Base-by-base conservation (phyloP, 2,888 invertebrate genomes). In the Sphaerophoria rueppellii region DNA sequence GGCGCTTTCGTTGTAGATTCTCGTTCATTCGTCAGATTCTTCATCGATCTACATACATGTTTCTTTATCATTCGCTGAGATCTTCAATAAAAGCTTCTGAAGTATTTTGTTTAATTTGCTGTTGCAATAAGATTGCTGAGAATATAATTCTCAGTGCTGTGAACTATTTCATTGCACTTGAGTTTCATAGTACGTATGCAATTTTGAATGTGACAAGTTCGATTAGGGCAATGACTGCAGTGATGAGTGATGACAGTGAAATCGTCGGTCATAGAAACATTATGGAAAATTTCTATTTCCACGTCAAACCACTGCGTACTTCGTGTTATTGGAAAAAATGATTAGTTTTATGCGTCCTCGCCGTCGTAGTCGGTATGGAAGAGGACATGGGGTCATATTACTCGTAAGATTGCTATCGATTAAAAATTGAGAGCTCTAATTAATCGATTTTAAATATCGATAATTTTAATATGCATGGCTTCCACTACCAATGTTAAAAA, bases 201-300 rank as follows among this genome's bases (percentile, higher is more conserved):
- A 2, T 24, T 24, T 24, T 24, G 46, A 60, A 46, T 48, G 16
- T 54, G 7, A 24, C 40, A 77, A 48, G 70, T 48, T 57, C 37
- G 24, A 57, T 57, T 55, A 55, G 77, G 63, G 16, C 70, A 63
- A 57, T 77, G 77, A 71, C 77, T 77, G 70, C 14, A 32, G 34
- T 57, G 14, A 7, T 50, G 2, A 43, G 7, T 37, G n/a, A 24
- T 24, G 40, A 6, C 4, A 7, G 40, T 4, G 6, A 9, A 6
- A 9, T 43, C 43, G 12, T 43, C 9, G 43, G 9, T 43, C 43
- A 16, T 16, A 52, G 52, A 52, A 16, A 7, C 2, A 24, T 7
- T 16, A 12, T 52, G 52, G 52, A 52, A 52, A 52, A 52, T 16
- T 52, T 52, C 7, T 14, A 52, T 7, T 16, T 43, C 43, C 6